Percentiles rank a stretch among this genome's conserved stretches.
Conservation (phyloP, 92 coral and sea anemone species). For the Nematostella vectensis region DNA sequence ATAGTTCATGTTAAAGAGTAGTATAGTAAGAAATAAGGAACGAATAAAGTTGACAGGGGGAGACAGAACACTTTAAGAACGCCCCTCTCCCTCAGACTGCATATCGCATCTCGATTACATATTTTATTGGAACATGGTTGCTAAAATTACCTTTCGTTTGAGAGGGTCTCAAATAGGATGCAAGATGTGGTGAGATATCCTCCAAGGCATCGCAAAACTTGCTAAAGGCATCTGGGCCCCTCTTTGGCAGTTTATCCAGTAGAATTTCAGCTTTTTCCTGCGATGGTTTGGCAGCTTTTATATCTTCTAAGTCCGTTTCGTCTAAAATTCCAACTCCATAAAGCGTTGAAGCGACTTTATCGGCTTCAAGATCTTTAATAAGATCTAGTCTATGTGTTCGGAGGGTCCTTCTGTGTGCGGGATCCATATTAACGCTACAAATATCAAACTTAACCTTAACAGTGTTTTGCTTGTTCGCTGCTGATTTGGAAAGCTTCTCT, state of each 20-base stretch:
- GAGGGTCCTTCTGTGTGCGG: slow-evolving; percentile 43
- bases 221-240: slow-evolving; percentile 64
- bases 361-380: slow-evolving; percentile 61
- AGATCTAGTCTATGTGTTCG: slow-evolving; percentile 35
- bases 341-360: slow-evolving; percentile 59
- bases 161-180: slow-evolving; percentile 2
- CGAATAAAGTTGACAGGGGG: too few relatives aligned
- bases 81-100: too few relatives aligned
- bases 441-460: background rate
- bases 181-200: slow-evolving; percentile 66
- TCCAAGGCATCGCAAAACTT: slow-evolving; percentile 56
- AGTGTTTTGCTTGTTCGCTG: background rate
- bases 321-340: slow-evolving; percentile 40
- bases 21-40: too few relatives aligned
- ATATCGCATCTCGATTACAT: too few relatives aligned
- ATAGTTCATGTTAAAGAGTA: too few relatives aligned
- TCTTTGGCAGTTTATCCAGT: slow-evolving; percentile 45
- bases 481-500: background rate
- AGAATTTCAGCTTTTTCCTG: slow-evolving; percentile 42
- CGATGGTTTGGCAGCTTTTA: slow-evolving; percentile 27
- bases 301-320: slow-evolving; percentile 49
- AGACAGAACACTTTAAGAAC: too few relatives aligned
- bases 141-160: slow-evolving; percentile 1
- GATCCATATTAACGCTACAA: slow-evolving; percentile 35
- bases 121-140: too few relatives aligned